Conservation (phyloP, 2,113 vertebrate genomes). For the Bettongia penicillata region DNA sequence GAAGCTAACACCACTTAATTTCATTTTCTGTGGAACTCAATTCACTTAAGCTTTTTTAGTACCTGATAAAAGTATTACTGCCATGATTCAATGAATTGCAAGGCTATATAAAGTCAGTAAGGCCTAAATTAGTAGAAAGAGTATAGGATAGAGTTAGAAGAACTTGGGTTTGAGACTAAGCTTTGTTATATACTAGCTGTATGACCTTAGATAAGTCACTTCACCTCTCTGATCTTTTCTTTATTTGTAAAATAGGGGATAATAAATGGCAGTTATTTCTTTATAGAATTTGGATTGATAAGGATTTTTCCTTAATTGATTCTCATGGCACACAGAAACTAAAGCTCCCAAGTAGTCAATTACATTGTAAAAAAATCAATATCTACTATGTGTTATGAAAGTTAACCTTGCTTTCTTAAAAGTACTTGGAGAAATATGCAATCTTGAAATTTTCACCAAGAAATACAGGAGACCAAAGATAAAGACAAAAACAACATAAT, state of each 20-base stretch:
- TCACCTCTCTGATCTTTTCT: neutral
- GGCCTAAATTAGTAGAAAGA: neutral
- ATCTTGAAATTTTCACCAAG: neutral
- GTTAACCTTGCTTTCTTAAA: neutral
- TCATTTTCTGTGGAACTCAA: constrained; percentile 13
- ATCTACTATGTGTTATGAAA: neutral
- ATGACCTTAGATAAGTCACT: neutral
- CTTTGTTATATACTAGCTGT: neutral
- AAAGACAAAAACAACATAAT: neutral
- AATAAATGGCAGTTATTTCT: neutral
- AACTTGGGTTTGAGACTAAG: neutral
- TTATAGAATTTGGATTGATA: neutral
- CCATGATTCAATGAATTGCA: neutral
- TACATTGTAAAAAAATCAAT: neutral
- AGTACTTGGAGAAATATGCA: neutral
- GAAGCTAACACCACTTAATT: neutral
- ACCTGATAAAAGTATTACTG: neutral
- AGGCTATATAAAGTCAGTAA: neutral
- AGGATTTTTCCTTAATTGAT: neutral
- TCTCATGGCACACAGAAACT: neutral
- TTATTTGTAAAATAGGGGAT: neutral
- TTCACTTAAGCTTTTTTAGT: neutral
- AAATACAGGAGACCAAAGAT: neutral
- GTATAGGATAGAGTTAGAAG: neutral
- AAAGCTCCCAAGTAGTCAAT: neutral